Base-by-base conservation (phyloP, 2,888 invertebrate species). In the Boloria euphrosyne region DNA sequence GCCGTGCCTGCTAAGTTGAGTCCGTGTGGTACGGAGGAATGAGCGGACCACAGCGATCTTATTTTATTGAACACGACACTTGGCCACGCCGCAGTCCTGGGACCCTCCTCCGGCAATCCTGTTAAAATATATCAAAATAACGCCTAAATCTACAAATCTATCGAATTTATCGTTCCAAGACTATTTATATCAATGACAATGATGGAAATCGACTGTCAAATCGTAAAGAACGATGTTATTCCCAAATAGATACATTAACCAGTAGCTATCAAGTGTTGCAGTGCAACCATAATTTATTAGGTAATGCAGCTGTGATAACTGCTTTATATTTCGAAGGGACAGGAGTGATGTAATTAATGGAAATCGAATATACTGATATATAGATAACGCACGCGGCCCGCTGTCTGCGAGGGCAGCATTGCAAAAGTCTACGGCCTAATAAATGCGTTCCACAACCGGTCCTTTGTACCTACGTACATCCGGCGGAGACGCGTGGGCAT, bases 11-110 rank as follows among this genome's bases (percentile, higher is more conserved):
- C 93, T 80, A 97, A 93, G 93, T 97, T 97, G 80, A 97, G 94
- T 79, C 97, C 97, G 86, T 94, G 95, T 69, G 95, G 93, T 73
- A 95, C 94, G 71, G 94, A 95, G 61, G 95, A 94, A 81, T 96
- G 96, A 74, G 95, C 95, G 75, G 95, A 96, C 97, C 97, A 97
- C 71, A 97, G 93, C 54, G 97, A 97, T 81, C 96, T 96, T 88
- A 97, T 97, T 93, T 97, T 97, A 83, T 96, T 96, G 86, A 97
- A 95, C 80, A 97, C 96, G 82, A 96, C 90, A 76, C 95, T 95
- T 70, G 95, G 95, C 96, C 96, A 96, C 76, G 92, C 91, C 17
- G 91, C 91, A 73, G 81, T 89, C 73, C 91, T 76, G 5, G 91
- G 89, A 50, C 91, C 91, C 80, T 92, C 91, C 69, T 92, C 91